Conservation (phyloP, 2,888 invertebrate species). For the Drosophila atroscutellata region DNA sequence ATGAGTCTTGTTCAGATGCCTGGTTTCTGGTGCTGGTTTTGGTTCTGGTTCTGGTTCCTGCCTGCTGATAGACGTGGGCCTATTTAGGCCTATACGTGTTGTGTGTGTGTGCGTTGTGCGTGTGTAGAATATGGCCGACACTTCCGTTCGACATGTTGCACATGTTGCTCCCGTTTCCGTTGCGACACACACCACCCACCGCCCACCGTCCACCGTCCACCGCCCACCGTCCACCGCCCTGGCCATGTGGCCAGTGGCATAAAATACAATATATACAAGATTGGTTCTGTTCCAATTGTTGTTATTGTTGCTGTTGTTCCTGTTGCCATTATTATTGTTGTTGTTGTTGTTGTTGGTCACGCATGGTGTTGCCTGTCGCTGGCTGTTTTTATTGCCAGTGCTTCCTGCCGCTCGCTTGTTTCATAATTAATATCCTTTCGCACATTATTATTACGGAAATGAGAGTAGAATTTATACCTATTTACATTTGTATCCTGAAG, state of each 20-base stretch:
- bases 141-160: conserved; percentile 82
- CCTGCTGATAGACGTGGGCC: conserved; percentile 59
- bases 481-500: conserved; percentile 1
- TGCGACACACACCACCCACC: conserved; percentile 33
- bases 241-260: conserved; percentile 58
- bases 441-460: conserved; percentile 80
- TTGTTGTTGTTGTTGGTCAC: conserved; percentile 74
- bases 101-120: conserved; percentile 41
- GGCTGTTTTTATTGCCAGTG: conserved; percentile 78
- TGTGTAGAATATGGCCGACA: conserved; percentile 76
- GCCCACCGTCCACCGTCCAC: conserved; percentile 8
- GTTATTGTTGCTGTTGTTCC: conserved; percentile 26
- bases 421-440: conserved; percentile 81
- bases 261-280: conserved; percentile 72
- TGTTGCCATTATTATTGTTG: conserved; percentile 32
- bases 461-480: conserved; percentile 42
- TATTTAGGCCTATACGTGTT: conserved; percentile 60
- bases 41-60: conserved; percentile 45
- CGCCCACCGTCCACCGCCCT: conserved; percentile 6
- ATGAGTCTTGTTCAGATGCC: conserved; percentile 58
- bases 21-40: conserved; percentile 35
- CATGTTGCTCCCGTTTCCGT: conserved; percentile 80
- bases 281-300: conserved; percentile 46
- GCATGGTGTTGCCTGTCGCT: conserved; percentile 77
- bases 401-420: conserved; percentile 78